Evolutionary conservation across 2,113 vertebrate genomes (phyloP).

Genomic region (Coptodon bakossiorum): DNA sequence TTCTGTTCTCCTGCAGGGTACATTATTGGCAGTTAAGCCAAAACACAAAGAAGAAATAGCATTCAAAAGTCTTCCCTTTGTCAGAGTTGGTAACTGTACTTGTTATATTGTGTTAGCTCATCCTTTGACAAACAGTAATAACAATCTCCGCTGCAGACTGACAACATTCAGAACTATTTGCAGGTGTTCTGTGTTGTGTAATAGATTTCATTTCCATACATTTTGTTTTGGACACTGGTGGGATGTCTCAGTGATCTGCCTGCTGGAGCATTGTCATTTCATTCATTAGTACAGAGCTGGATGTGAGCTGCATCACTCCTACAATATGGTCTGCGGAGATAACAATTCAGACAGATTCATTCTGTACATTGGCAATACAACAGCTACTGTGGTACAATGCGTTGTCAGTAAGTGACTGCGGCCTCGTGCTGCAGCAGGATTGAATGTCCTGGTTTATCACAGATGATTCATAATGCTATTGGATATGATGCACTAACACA

Average conservation of each 20-base stretch:
- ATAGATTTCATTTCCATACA: background rate
- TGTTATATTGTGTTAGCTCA: background rate
- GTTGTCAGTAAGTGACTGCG: slow-evolving; percentile 18
- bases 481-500: slow-evolving; percentile 47
- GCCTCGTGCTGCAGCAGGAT: slow-evolving; percentile 17
- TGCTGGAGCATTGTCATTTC: slow-evolving; percentile 28
- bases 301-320: slow-evolving; percentile 9
- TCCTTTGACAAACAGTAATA: background rate
- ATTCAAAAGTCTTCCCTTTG: background rate
- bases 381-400: background rate
- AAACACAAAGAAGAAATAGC: background rate
- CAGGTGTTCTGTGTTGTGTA: background rate
- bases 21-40: background rate
- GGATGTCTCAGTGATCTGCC: slow-evolving; percentile 18
- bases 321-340: slow-evolving; percentile 57
- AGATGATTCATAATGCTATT: slow-evolving; percentile 57
- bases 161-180: background rate
- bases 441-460: slow-evolving; percentile 51
- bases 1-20: background rate
- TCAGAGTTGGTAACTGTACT: background rate
- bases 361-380: slow-evolving; percentile 18
- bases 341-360: slow-evolving; percentile 48
- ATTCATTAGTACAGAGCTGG: slow-evolving; percentile 42
- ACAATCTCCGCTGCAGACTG: background rate
- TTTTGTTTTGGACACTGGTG: slow-evolving; percentile 3